Evolutionary conservation across 2,888 invertebrate genomes (phyloP).

Genomic region (Tipula unca): DNA sequence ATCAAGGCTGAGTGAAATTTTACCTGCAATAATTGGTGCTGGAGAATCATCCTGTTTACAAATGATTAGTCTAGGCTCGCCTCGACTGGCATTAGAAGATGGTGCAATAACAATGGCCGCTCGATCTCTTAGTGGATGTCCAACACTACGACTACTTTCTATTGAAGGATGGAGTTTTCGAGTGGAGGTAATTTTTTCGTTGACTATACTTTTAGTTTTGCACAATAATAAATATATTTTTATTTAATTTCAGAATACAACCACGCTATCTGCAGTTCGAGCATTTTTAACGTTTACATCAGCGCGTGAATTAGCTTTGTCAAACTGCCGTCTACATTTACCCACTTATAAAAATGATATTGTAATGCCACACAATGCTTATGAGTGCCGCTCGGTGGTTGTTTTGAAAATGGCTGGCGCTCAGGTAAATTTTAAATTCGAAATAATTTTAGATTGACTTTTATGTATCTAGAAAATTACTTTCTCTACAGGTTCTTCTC

Average conservation of each 20-base stretch:
- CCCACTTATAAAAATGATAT: slow-evolving; percentile 31
- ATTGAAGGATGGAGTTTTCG: slow-evolving; percentile 50
- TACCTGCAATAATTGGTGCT: slow-evolving; percentile 47
- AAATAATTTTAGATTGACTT: not conserved
- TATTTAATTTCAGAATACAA: slow-evolving; percentile 27
- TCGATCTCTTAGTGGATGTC: slow-evolving; percentile 36
- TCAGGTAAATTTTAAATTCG: slow-evolving; percentile 33
- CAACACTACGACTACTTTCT: slow-evolving; percentile 45
- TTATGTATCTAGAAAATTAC: not conserved
- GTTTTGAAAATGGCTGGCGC: slow-evolving; percentile 45
- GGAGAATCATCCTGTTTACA: slow-evolving; percentile 47
- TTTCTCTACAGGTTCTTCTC: slow-evolving; percentile 36
- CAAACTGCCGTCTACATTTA: slow-evolving; percentile 46
- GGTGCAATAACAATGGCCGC: slow-evolving; percentile 36
- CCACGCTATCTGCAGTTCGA: slow-evolving; percentile 43
- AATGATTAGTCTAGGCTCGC: slow-evolving; percentile 47
- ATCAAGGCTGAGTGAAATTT: slow-evolving; percentile 46
- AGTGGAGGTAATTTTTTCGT: slow-evolving; percentile 43
- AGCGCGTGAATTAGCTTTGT: slow-evolving; percentile 45
- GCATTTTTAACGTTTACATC: slow-evolving; percentile 44
- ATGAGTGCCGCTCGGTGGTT: slow-evolving; percentile 43
- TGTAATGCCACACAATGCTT: slow-evolving; percentile 29
- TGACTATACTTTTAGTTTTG: not conserved
- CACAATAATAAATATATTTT: not conserved
- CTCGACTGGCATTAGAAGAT: slow-evolving; percentile 46